Percentiles rank a stretch among this genome's conserved stretches.
phyloP scores from a whole-genome alignment of 2,113 vertebrate species.

The Panthera tigris region DNA sequence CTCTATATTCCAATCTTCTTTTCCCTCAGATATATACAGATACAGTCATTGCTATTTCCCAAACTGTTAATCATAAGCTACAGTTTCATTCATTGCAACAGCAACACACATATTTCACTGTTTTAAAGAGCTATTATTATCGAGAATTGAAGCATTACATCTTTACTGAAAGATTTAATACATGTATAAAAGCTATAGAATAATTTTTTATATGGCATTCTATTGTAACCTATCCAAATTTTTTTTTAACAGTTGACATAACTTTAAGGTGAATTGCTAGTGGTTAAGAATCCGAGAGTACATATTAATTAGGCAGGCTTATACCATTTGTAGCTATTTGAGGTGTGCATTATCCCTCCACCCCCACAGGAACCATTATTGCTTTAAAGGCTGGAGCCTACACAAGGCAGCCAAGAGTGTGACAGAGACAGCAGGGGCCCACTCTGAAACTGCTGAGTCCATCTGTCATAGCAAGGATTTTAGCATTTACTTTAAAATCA shows the following conservation, averaged over 20 bases:
- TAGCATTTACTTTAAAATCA: conserved; percentile 47
- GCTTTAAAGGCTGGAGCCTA: conserved; percentile 58
- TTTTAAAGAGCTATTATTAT: neutral
- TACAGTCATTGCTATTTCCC: neutral
- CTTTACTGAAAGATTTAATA: neutral
- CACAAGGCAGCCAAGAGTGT: neutral
- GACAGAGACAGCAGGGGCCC: conserved; percentile 62
- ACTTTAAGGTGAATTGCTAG: conserved; percentile 65
- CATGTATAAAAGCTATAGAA: neutral
- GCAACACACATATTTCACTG: neutral
- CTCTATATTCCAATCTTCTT: neutral
- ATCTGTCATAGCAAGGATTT: conserved; percentile 68
- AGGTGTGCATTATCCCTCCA: conserved; percentile 29
- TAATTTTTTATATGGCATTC: neutral
- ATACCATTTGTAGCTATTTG: conserved; percentile 46
- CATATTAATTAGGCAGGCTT: conserved; percentile 72
- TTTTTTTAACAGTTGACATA: conserved; percentile 26
- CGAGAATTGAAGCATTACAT: neutral
- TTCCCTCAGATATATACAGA: neutral
- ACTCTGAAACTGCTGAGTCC: conserved; percentile 52
- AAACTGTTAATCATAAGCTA: neutral
- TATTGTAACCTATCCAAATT: neutral
- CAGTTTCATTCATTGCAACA: neutral
- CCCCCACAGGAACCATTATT: conserved; percentile 57
- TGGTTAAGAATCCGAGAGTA: conserved; percentile 69